Conservation (phyloP, 2,113 vertebrate species). For the Lichenostomus cassidix region DNA sequence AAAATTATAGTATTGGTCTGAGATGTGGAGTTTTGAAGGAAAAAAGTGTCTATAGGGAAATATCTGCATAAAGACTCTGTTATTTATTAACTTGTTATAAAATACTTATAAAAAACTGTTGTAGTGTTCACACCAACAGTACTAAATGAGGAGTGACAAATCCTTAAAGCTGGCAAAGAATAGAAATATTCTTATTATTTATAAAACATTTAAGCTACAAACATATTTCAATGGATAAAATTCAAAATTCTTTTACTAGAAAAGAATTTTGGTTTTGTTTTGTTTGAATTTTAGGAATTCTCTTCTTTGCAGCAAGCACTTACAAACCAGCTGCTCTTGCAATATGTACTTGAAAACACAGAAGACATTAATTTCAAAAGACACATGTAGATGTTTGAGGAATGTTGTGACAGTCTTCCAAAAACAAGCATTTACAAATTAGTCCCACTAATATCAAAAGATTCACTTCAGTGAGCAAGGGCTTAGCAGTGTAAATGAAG, state of each 20-base stretch:
- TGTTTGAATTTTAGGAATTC: background rate
- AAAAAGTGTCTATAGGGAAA: background rate
- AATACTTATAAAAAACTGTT: background rate
- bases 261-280: too few relatives aligned
- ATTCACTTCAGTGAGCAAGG: background rate
- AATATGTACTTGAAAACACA: background rate
- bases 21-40: background rate
- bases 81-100: background rate
- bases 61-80: background rate
- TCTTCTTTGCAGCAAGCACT: background rate
- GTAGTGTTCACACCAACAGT: background rate
- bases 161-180: conserved; percentile 51
- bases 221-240: background rate
- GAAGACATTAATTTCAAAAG: background rate
- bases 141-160: conserved; percentile 59
- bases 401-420: background rate
- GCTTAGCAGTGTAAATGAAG: background rate
- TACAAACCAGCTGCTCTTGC: background rate
- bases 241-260: background rate
- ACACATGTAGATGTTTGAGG: background rate
- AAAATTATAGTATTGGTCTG: background rate
- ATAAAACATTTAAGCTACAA: conserved; percentile 4
- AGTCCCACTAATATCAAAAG: background rate
- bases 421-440: background rate
- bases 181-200: conserved; percentile 40